phyloP scores from a whole-genome alignment of 2,888 invertebrate species.

The Neoitamus cyanurus region DNA sequence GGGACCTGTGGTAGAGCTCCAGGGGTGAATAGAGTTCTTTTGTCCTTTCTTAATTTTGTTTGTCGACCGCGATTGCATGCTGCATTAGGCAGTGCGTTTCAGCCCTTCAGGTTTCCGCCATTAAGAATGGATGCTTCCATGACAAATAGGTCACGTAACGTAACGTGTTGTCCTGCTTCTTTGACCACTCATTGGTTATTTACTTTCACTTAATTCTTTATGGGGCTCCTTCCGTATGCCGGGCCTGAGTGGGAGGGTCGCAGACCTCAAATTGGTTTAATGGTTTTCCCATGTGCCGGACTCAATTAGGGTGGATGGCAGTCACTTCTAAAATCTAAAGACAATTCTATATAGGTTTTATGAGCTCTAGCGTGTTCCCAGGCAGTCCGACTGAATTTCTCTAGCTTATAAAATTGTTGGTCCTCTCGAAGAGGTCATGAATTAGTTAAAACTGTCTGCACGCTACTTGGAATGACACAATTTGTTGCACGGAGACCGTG shows the following conservation, averaged over 20 bases:
- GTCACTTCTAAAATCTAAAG: slow-evolving; percentile 3
- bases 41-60: slow-evolving; percentile 6
- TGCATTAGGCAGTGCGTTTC: slow-evolving; percentile 9
- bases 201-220: slow-evolving; percentile 38
- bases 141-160: slow-evolving; percentile 52
- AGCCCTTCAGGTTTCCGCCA: slow-evolving; percentile 24
- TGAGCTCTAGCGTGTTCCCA: neutral
- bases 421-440: neutral
- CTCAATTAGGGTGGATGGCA: slow-evolving; percentile 32
- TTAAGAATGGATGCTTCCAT: slow-evolving; percentile 50
- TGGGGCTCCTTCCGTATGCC: neutral
- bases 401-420: neutral
- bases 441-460: neutral
- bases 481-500: neutral
- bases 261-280: slow-evolving; percentile 31
- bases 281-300: slow-evolving; percentile 13
- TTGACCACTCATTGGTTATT: slow-evolving; percentile 26
- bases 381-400: too few species aligned
- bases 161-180: slow-evolving; percentile 34
- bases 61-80: slow-evolving; percentile 18
- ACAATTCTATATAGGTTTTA: too few species aligned
- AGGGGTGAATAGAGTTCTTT: neutral
- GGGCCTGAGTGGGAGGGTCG: slow-evolving; percentile 10
- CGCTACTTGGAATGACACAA: neutral
- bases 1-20: neutral